Base-by-base conservation (phyloP, 1,140 invertebrate genomes). In the Brachionus asplanchnoidis region DNA sequence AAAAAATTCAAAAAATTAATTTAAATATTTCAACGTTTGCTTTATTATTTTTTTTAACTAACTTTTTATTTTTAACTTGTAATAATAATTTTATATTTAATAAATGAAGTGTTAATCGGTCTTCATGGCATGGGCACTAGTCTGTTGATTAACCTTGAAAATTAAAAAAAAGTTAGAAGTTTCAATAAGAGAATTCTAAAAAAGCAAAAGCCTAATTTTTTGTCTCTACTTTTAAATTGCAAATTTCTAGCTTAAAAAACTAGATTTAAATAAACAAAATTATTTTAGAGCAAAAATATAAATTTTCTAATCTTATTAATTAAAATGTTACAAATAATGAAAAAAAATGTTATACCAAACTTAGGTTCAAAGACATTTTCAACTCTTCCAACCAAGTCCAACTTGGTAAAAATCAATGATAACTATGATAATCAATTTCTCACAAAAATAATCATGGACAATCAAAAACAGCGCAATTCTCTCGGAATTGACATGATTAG, bases 401-500 rank as follows among this genome's bases (percentile, higher is more conserved):
- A 70, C 36, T 36, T 70, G 66, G 66, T 70, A 70, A 70, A 40
- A 70, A 77, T 50, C 23, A 11, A 77, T 28, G 12, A 20, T 26
- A 77, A 46, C 11, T 44, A 28, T 14, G 73, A 77, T 14, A 46
- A 50, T 26, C 28, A 77, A 46, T 77, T 73, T 73, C 28, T 82
- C 53, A 68, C 65, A 26, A 82, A 42, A 68, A 53, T 84, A 40
- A 68, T 32, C 68, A 68, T 84, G 60, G 60, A 50, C 36, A 84
- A 84, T 73, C 12, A 26, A 56, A 53, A 60, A 36, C 82, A 84
- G 36, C 65, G 82, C 2, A 84, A 84, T 84, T 68, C 60, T 20
- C 20, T 84, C 0, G 60, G 60, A 8, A 53, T 84, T 46, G 82
- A 68, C n/a, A 84, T 84, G 82, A 84, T 84, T 5, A n/a, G 53